Evolutionary conservation across 2,888 invertebrate species (phyloP), one percentile per base, ranked within the genome.

Genomic region (Mylabris sibirica): DNA sequence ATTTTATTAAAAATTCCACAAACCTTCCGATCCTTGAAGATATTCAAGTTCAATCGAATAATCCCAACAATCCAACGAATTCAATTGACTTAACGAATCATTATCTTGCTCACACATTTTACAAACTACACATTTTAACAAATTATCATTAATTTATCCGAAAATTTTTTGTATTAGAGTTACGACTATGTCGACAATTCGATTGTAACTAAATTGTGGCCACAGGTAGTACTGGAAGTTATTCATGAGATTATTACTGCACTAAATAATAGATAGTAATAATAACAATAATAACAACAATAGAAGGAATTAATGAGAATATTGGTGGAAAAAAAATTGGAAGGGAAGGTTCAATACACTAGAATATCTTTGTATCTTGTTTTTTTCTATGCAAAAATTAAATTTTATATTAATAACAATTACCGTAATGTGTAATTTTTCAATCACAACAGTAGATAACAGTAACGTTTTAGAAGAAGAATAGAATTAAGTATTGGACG

Each of bases 11-110:
- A 41, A 61, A 59, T 57, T 66, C 20, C 60, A 65, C 71, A 66
- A 68, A 93, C 93, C 93, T 92, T 93, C 90, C 74, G 90, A 90
- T 79, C 92, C 92, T 83, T 91, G 89, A 77, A 93, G 87, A 84
- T 92, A 93, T 83, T 93, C 93, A 85, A 94, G 86, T 83, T 94
- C 94, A 78, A 94, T 92, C 61, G 93, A 92, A 83, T 94, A 94
- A 88, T 94, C 94, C 94, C 94, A 94, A 79, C 90, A 90, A 83
- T 94, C 94, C 84, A 94, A 85, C 64, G 93, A 92, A 81, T 90
- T 92, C 60, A 85, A 79, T 68, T 84, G 77, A 80, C 85, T 78
- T 77, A 83, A 75, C 80, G 86, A 80, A 78, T 83, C 82, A 77
- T 82, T 63, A 60, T 77, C 78, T 34, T 72, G 70, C 9, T 80